phyloP scores from a whole-genome alignment of 2,888 invertebrate species.

The Quadroppia sp. region DNA sequence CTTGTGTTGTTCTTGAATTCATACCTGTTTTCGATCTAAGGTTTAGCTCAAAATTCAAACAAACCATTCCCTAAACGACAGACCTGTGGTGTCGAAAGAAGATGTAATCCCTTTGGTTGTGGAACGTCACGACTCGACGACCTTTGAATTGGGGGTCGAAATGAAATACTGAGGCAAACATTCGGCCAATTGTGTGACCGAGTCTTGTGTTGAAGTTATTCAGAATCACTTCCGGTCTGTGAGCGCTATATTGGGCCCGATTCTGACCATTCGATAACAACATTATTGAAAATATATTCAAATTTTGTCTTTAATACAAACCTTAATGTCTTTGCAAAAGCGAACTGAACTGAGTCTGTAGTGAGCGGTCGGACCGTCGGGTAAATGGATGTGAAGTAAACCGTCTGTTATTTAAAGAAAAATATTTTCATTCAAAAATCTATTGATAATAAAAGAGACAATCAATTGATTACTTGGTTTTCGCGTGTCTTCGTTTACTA shows the following conservation, averaged over 20 bases:
- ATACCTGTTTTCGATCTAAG: conserved; percentile 61
- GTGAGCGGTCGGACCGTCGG: conserved; percentile 93
- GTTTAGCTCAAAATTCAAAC: background rate
- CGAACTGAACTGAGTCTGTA: conserved; percentile 90
- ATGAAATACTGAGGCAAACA: conserved; percentile 90
- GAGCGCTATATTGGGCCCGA: conserved; percentile 58
- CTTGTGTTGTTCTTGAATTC: conserved; percentile 69
- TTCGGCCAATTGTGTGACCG: conserved; percentile 81
- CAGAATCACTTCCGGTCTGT: conserved; percentile 89
- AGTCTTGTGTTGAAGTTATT: conserved; percentile 94
- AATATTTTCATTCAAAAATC: conserved; percentile 43
- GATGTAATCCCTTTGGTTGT: conserved; percentile 97
- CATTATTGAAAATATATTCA: too few relatives aligned
- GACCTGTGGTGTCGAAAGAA: conserved; percentile 96
- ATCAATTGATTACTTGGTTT: conserved; percentile 64
- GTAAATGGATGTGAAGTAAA: conserved; percentile 84
- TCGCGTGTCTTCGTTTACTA: conserved; percentile 90
- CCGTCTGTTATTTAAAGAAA: conserved; percentile 62
- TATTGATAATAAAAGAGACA: conserved; percentile 47
- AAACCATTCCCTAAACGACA: conserved; percentile 24
- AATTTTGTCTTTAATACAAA: too few relatives aligned
- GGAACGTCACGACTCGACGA: conserved; percentile 88
- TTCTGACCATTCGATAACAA: conserved; percentile 34
- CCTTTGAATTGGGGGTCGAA: conserved; percentile 93
- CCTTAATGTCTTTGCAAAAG: conserved; percentile 75